phyloP scores from a whole-genome alignment of 2,797 vertebrate genomes.

The Pogoniulus pusillus region DNA sequence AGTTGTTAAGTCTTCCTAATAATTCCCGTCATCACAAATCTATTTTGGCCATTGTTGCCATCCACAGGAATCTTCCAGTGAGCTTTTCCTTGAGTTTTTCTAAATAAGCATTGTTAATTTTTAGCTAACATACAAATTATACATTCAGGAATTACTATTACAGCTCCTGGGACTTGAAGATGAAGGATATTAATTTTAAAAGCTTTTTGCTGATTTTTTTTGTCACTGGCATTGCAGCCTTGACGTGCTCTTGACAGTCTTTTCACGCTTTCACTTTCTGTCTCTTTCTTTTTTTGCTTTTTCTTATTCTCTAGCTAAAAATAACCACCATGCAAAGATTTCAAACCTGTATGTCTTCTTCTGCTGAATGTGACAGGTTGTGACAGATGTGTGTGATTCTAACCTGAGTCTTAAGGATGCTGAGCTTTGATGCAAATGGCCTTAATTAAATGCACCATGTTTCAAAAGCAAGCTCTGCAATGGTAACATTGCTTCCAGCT shows the following conservation, averaged over 20 bases:
- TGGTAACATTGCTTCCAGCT: background rate
- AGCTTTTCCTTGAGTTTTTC: background rate
- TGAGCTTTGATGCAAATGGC: background rate
- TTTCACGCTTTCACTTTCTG: background rate
- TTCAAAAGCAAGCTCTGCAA: background rate
- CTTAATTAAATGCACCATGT: background rate
- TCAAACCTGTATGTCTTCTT: background rate
- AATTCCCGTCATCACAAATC: background rate
- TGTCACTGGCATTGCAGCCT: background rate
- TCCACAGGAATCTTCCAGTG: background rate
- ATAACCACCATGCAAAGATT: background rate
- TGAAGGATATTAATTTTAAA: background rate
- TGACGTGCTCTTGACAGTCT: background rate
- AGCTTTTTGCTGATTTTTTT: background rate
- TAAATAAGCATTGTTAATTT: background rate
- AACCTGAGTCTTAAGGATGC: background rate
- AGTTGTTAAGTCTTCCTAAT: background rate
- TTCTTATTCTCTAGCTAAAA: background rate
- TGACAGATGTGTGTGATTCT: background rate
- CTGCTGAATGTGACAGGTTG: background rate
- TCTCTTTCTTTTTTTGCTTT: slow-evolving; percentile 10
- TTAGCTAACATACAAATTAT: background rate
- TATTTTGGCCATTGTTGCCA: background rate
- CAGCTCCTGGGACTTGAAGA: background rate
- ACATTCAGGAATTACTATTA: background rate